phyloP scores from a whole-genome alignment of 2,888 invertebrate species.

The Cylindroiulus punctatus region DNA sequence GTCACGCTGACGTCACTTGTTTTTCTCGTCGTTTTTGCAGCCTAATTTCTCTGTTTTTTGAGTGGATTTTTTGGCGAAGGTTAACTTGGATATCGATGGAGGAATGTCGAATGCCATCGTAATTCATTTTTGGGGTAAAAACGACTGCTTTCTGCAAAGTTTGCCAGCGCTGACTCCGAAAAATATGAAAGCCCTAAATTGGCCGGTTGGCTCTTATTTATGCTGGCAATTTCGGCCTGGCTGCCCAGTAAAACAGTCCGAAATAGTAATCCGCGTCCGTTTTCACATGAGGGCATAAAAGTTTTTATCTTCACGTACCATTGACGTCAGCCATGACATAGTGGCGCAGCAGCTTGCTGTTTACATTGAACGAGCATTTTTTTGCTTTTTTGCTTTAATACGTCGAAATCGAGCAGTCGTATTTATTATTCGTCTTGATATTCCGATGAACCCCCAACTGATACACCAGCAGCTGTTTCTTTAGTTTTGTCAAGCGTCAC shows the following conservation, averaged over 20 bases:
- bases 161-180: neutral
- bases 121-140: neutral
- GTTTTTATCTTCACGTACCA: conserved; percentile 46
- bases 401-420: conserved; percentile 7
- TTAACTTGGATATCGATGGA: neutral
- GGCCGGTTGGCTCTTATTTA: conserved; percentile 39
- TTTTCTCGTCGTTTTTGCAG: too few species aligned
- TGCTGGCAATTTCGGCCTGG: conserved; percentile 16
- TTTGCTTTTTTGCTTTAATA: conserved; percentile 15
- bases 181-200: conserved; percentile 25
- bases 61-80: neutral
- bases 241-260: conserved; percentile 42
- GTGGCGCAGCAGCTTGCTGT: conserved; percentile 21
- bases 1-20: too few species aligned
- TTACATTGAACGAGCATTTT: neutral
- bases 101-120: neutral
- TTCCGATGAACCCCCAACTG: conserved; percentile 38
- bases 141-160: neutral
- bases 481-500: conserved; percentile 52
- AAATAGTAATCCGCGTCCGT: conserved; percentile 45
- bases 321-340: conserved; percentile 39
- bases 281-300: conserved; percentile 42
- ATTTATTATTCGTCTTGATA: conserved; percentile 47
- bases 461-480: conserved; percentile 49
- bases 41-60: neutral